Conservation (phyloP, 1,140 invertebrate species). For the Drosophila lini region DNA sequence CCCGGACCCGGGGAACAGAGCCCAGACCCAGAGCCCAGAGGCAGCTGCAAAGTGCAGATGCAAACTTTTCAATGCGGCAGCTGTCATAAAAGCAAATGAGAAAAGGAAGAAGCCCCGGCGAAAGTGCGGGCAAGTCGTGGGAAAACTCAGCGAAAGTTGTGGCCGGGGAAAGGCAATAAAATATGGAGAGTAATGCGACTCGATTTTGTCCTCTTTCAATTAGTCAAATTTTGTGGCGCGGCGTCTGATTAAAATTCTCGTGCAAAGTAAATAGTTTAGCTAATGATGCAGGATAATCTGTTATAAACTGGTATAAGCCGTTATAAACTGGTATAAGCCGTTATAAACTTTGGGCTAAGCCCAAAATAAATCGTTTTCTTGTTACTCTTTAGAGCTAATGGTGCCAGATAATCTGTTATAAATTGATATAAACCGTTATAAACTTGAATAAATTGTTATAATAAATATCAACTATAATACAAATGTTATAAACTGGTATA, state of each 20-base stretch:
- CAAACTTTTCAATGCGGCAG: constrained; percentile 62
- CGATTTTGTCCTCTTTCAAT: constrained; percentile 44
- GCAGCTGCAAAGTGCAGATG: constrained; percentile 64
- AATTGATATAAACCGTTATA: too few species aligned
- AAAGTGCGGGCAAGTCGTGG: constrained; percentile 3
- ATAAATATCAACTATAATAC: too few species aligned
- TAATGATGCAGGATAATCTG: too few species aligned
- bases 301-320: too few species aligned
- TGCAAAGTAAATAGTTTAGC: constrained; percentile 16
- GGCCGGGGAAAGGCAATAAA: constrained; percentile 22
- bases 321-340: too few species aligned
- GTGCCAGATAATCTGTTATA: too few species aligned
- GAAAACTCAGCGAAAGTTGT: neutral
- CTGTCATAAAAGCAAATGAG: constrained; percentile 65
- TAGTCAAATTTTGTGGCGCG: constrained; percentile 57
- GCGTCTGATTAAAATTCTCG: constrained; percentile 44
- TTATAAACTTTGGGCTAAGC: too few species aligned
- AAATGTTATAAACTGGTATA: too few species aligned
- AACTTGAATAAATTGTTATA: too few species aligned
- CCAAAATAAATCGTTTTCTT: too few species aligned
- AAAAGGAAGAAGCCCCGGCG: constrained; percentile 24
- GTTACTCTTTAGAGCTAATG: too few species aligned
- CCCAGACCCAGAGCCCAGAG: neutral
- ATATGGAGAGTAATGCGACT: constrained; percentile 27
- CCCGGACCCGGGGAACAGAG: neutral